Evolutionary conservation across 2,888 invertebrate genomes (phyloP), one percentile per base, ranked within the genome.

Genomic region (Acanthopleura granulata): DNA sequence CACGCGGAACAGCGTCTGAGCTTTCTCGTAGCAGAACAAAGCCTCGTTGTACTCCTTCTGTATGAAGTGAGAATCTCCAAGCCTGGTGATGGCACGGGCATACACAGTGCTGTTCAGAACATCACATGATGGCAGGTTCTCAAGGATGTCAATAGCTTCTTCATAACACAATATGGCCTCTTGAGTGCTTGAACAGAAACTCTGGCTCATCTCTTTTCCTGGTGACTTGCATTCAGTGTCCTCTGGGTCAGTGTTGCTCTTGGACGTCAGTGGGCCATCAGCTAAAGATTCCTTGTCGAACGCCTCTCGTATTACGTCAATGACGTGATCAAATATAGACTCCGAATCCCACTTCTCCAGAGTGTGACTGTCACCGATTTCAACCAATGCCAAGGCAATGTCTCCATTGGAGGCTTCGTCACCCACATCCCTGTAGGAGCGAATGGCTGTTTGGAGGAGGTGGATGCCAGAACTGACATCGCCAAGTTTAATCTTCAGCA

Each of bases 31-130:
- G 72, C 86, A 85, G 49, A 85, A 84, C 25, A 89, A 78, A 18
- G 90, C 88, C 49, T 82, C 82, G 61, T 88, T 84, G 76, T 87
- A 88, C 73, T 87, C 84, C 72, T 88, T 88, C 72, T 85, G 83
- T 83, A 89, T 86, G 78, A 89, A 87, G 76, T 84, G 84, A 75
- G 89, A 89, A 77, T 90, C 89, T 0, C 88, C 90, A 0, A 89
- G 81, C 74, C 87, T 84, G 78, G 87, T 86, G 29, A 88, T 81
- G 6, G 87, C 84, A 77, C 82, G 85, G 9, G 86, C 87, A 27
- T 86, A 79, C 74, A 85, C 81, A n/a, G 86, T 84, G 62, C 79
- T 78, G 76, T 85, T 83, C 9, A 82, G 81, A 66, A 83, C 83
- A 71, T 86, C 85, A 18, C 78, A 76, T 50, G 78, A 75, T 49